Evolutionary conservation across 2,797 vertebrate genomes (phyloP).

Genomic region (Eptatretus atami): DNA sequence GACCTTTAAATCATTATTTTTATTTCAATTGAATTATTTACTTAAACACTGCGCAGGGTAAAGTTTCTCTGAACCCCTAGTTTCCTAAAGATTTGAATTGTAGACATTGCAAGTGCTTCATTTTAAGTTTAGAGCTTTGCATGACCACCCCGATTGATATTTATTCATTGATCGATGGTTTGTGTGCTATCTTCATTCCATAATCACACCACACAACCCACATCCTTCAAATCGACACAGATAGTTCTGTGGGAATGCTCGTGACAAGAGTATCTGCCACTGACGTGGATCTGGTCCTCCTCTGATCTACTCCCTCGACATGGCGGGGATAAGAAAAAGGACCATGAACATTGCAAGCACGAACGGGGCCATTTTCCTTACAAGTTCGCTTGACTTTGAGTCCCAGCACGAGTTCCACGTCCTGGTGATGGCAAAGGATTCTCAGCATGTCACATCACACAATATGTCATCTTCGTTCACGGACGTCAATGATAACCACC

Average conservation of each 20-base stretch:
- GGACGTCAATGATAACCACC: constrained; percentile 77
- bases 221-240: constrained; percentile 14
- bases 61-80: no score
- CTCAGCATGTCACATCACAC: constrained; percentile 37
- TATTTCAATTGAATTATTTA: no score
- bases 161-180: no score
- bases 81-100: no score
- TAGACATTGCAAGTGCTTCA: no score
- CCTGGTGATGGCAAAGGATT: constrained; percentile 46
- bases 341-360: not conserved
- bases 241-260: constrained; percentile 53
- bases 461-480: constrained; percentile 57
- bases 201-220: no score
- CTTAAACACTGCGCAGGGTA: no score
- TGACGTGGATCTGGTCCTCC: constrained; percentile 60
- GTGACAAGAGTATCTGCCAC: constrained; percentile 79
- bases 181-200: accelerated
- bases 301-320: constrained; percentile 35
- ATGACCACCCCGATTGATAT: no score
- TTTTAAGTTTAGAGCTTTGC: no score
- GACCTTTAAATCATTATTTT: no score
- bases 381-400: constrained; percentile 41
- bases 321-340: constrained; percentile 13
- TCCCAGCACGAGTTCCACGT: constrained; percentile 37
- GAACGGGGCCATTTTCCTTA: constrained; percentile 39